Percentiles rank a stretch among this genome's conserved stretches.
These are phyloP conservation scores for Ferrisia virgata DNA, from an alignment of 2,888 invertebrate genomes.

Conservation along the genomic window DNA sequence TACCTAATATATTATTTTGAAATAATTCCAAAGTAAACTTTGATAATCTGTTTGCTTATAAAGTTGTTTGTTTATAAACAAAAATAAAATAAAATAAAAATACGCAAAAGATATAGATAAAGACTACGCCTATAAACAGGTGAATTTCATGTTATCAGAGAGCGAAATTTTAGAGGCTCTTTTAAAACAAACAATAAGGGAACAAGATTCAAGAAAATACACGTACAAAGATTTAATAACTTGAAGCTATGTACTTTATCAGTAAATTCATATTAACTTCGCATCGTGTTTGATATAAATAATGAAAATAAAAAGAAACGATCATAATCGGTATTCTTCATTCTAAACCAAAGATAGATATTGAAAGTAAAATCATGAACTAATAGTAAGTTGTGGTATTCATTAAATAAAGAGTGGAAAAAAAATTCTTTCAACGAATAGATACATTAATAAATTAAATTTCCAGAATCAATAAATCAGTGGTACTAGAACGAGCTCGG, in stretches of 20 bases:
- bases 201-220: neutral
- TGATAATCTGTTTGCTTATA: neutral
- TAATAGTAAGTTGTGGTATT: too few species aligned
- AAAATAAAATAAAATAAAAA: neutral
- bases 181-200: neutral
- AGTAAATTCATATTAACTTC: neutral
- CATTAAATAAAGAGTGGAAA: neutral
- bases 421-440: neutral
- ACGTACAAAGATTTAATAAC: neutral
- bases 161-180: neutral
- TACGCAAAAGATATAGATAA: too few species aligned
- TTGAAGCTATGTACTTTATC: slow-evolving; percentile 1
- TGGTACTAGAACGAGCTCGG: slow-evolving; percentile 10
- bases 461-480: neutral
- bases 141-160: neutral
- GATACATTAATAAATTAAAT: slow-evolving; percentile 15
- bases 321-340: neutral
- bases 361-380: too few species aligned
- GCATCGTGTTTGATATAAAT: neutral
- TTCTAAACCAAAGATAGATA: neutral
- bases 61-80: neutral
- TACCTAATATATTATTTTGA: neutral
- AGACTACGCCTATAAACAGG: neutral
- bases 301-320: neutral
- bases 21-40: neutral